These are phyloP conservation scores for Nannoperca obscura DNA, from an alignment of 2,797 vertebrate species.

Conservation along the genomic window DNA sequence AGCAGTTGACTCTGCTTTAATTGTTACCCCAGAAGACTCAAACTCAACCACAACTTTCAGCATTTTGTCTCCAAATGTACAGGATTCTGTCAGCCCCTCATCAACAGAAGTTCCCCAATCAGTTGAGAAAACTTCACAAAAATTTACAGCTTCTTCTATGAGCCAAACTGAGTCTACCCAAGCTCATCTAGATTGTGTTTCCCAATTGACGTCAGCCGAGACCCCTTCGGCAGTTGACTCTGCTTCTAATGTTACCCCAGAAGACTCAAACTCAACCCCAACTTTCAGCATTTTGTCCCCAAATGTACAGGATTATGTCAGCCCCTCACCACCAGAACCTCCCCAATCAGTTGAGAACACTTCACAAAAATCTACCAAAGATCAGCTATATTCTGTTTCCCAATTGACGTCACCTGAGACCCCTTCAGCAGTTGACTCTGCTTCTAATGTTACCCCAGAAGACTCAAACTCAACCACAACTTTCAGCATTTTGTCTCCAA, in stretches of 20 bases:
- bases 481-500: no score
- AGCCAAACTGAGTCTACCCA: neutral
- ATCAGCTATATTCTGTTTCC: no score
- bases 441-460: no score
- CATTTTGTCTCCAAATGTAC: conserved; percentile 3
- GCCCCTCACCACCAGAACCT: no score
- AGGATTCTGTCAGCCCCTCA: conserved; percentile 16
- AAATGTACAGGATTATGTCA: no score
- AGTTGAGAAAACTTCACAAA: conserved; percentile 17
- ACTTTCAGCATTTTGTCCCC: no score
- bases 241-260: neutral
- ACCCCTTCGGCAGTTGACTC: conserved; percentile 17
- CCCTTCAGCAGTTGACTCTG: no score
- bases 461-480: no score
- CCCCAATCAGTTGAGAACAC: no score
- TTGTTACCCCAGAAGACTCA: neutral
- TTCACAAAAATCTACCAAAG: no score
- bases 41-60: neutral
- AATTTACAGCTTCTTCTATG: neutral
- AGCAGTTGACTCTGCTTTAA: neutral
- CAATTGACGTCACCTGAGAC: no score
- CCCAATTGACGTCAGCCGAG: neutral
- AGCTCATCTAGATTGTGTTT: conserved; percentile 7
- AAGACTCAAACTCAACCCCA: no score
- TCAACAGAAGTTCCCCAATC: conserved; percentile 10